These are phyloP conservation scores for Valencia hispanica DNA, from an alignment of 2,797 vertebrate genomes.

Conservation along the genomic window DNA sequence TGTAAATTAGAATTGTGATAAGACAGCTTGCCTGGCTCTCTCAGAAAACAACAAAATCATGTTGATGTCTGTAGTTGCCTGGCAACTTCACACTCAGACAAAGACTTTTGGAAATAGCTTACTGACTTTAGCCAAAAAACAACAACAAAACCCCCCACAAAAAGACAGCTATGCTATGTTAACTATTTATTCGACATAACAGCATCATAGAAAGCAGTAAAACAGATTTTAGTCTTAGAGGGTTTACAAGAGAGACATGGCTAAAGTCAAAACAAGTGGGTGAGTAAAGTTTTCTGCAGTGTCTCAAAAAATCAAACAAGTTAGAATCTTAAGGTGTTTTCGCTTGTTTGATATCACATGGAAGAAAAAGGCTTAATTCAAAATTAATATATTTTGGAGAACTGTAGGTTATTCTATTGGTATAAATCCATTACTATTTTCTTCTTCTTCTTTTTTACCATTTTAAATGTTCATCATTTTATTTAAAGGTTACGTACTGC, in stretches of 20 bases:
- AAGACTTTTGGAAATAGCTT: slow-evolving; percentile 1
- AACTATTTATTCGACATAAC: slow-evolving; percentile 3
- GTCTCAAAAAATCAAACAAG: not conserved
- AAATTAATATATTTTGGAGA: not conserved
- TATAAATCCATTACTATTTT: not conserved
- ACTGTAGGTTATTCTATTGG: not conserved
- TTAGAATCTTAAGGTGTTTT: slow-evolving; percentile 2
- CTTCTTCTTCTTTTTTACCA: not conserved
- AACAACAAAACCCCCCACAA: not conserved
- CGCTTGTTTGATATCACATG: not conserved
- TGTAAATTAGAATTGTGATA: not conserved
- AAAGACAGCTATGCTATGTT: slow-evolving; percentile 1
- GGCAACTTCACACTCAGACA: slow-evolving; percentile 6
- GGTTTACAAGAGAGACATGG: not conserved
- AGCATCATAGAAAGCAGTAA: not conserved
- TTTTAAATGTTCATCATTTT: not conserved
- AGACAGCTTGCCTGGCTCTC: not conserved
- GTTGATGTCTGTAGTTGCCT: slow-evolving; percentile 8
- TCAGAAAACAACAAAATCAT: slow-evolving; percentile 9
- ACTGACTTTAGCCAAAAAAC: not conserved
- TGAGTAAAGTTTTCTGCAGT: not conserved
- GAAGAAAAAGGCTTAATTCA: not conserved
- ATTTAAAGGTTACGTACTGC: too few relatives aligned
- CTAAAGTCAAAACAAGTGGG: not conserved
- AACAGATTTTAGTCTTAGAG: not conserved